Conservation (phyloP, 2,888 invertebrate genomes). For the Drosophila kanekoi region DNA sequence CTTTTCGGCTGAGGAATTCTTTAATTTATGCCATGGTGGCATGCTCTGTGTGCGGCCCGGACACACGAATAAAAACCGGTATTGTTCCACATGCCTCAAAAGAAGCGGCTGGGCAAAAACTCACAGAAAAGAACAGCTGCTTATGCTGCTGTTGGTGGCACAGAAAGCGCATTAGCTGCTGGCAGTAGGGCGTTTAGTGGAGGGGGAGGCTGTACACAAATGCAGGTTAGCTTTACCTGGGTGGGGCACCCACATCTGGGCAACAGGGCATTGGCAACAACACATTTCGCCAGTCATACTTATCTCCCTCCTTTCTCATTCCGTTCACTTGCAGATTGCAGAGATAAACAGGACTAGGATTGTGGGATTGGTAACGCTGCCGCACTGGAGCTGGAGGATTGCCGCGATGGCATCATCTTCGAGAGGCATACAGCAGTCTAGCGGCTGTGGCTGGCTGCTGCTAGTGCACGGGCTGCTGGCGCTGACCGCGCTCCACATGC, state of each 20-base stretch:
- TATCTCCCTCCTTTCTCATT: slow-evolving; percentile 17
- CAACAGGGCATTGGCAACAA: not conserved
- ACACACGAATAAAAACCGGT: slow-evolving; percentile 41
- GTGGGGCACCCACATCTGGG: slow-evolving; percentile 1
- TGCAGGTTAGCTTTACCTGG: slow-evolving; percentile 5
- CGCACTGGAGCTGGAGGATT: slow-evolving; percentile 14
- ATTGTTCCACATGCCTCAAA: slow-evolving; percentile 30
- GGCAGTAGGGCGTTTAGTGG: not conserved
- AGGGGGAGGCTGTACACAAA: not conserved
- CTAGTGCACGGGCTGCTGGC: slow-evolving; percentile 38
- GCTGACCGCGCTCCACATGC: slow-evolving; percentile 24
- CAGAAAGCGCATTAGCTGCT: slow-evolving; percentile 4
- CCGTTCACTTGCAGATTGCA: slow-evolving; percentile 31
- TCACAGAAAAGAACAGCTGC: slow-evolving; percentile 15
- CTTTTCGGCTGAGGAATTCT: not conserved
- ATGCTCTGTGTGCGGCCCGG: slow-evolving; percentile 31
- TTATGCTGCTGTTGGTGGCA: slow-evolving; percentile 5
- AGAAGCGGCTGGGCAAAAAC: slow-evolving; percentile 18
- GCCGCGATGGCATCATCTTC: slow-evolving; percentile 41
- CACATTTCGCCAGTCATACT: slow-evolving; percentile 6
- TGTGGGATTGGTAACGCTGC: slow-evolving; percentile 24
- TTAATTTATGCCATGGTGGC: slow-evolving; percentile 41
- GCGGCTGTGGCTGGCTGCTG: slow-evolving; percentile 21
- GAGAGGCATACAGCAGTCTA: slow-evolving; percentile 26
- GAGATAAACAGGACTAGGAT: slow-evolving; percentile 35